These are phyloP conservation scores for Ammodytes dubius DNA, from an alignment of 2,113 vertebrate species.

Conservation along the genomic window DNA sequence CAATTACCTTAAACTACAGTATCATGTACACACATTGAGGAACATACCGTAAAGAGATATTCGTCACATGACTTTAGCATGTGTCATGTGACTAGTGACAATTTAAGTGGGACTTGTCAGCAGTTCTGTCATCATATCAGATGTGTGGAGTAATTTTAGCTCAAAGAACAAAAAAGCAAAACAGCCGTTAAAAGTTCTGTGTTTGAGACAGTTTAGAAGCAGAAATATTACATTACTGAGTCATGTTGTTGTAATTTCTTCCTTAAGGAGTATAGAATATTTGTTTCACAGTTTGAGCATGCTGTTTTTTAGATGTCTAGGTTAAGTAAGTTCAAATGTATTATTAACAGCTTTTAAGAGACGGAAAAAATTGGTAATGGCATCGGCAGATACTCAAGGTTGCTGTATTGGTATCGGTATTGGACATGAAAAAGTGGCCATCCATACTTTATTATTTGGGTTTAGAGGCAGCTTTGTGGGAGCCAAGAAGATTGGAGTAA, in stretches of 20 bases:
- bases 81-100: too few relatives aligned
- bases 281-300: background rate
- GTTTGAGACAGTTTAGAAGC: background rate
- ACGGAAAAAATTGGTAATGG: background rate
- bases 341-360: background rate
- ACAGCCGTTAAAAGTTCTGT: background rate
- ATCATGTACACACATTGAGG: too few relatives aligned
- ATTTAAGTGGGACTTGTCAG: too few relatives aligned
- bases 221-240: background rate
- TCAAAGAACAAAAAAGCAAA: background rate
- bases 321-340: background rate
- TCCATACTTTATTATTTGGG: background rate
- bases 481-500: background rate
- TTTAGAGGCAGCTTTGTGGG: background rate
- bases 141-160: too few relatives aligned
- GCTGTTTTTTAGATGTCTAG: background rate
- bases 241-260: background rate
- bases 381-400: too few relatives aligned
- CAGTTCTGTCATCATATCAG: too few relatives aligned
- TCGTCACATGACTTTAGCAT: too few relatives aligned
- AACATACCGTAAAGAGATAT: too few relatives aligned
- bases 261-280: background rate
- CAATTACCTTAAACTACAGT: too few relatives aligned
- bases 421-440: too few relatives aligned
- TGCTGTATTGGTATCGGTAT: too few relatives aligned